A percentile compares a stretch with the other conserved stretches of the same genome.
phyloP scores from a whole-genome alignment of 2,113 vertebrate species.

The Mirza zaza region DNA sequence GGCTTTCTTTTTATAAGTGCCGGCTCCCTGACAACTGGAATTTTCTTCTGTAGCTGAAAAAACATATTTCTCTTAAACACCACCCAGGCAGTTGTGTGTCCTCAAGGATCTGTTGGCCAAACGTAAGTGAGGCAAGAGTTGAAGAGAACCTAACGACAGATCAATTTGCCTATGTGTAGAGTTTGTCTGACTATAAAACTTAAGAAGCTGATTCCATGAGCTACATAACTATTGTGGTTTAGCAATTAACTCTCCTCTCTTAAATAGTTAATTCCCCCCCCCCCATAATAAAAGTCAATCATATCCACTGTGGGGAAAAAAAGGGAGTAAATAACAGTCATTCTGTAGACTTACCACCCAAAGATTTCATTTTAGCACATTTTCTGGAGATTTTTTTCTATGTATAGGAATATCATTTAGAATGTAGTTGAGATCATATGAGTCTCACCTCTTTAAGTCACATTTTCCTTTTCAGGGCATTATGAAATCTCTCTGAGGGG shows the following conservation, averaged over 20 bases:
- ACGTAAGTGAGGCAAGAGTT: background rate
- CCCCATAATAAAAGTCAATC: background rate
- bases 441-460: slow-evolving; percentile 8
- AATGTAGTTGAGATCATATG: background rate
- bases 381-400: background rate
- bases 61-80: slow-evolving; percentile 32
- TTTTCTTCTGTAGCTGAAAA: slow-evolving; percentile 50
- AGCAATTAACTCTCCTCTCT: background rate
- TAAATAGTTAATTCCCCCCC: background rate
- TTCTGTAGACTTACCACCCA: background rate
- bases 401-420: background rate
- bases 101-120: slow-evolving; percentile 2
- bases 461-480: background rate
- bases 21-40: slow-evolving; percentile 2
- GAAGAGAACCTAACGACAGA: background rate
- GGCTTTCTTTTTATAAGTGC: slow-evolving; percentile 42
- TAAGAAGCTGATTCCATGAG: background rate
- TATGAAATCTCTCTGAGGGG: background rate
- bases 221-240: background rate
- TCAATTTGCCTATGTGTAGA: background rate
- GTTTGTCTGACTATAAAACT: background rate
- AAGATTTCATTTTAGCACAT: background rate
- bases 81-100: background rate
- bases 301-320: background rate
- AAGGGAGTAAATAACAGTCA: background rate